phyloP scores from a whole-genome alignment of 2,113 vertebrate genomes.

The Aptenodytes patagonicus region DNA sequence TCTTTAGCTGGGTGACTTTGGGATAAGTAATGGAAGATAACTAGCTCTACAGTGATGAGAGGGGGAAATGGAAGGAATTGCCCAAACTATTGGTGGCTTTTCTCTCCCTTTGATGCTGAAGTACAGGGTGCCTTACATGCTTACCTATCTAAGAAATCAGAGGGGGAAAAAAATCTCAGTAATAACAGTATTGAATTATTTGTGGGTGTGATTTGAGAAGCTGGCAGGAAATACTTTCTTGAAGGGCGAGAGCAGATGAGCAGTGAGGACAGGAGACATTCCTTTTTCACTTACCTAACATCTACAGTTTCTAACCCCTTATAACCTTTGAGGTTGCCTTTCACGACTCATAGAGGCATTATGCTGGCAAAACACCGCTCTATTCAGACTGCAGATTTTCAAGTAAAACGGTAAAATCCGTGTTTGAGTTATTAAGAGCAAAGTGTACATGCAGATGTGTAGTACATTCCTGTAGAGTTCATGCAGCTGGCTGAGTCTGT shows the following conservation, averaged over 20 bases:
- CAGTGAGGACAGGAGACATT: neutral
- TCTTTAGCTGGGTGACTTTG: neutral
- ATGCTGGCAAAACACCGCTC: neutral
- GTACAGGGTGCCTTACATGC: fast-evolving
- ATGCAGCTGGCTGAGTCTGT: neutral
- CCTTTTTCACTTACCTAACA: neutral
- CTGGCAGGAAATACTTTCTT: neutral
- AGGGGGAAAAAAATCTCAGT: neutral
- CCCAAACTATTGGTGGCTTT: neutral
- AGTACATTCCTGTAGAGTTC: neutral
- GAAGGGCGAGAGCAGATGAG: neutral
- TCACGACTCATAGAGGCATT: neutral
- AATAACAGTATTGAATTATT: neutral
- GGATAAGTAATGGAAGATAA: neutral
- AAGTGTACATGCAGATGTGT: neutral
- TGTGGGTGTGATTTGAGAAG: neutral
- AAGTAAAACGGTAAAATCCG: neutral
- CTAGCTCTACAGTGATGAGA: neutral
- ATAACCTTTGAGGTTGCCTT: neutral
- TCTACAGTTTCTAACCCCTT: neutral
- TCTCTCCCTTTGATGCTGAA: neutral
- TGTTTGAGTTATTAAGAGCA: neutral
- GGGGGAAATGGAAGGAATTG: neutral
- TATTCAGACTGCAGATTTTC: neutral
- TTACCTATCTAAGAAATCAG: neutral